Evolutionary conservation across 2,113 vertebrate species (phyloP).

Genomic region (Pelusios castaneus): DNA sequence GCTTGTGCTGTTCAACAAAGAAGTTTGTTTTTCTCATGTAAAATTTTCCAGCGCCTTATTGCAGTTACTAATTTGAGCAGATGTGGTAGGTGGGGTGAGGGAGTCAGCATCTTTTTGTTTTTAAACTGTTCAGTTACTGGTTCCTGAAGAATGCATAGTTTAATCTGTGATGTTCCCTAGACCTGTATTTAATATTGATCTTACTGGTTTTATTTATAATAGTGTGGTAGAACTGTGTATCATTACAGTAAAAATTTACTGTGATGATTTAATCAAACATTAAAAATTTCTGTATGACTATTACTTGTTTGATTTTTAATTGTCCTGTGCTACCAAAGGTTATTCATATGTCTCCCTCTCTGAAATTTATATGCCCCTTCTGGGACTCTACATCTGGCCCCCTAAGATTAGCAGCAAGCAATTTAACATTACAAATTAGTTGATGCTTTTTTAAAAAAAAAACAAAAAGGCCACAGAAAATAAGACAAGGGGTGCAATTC

Average conservation of each 20-base stretch:
- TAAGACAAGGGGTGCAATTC: background rate
- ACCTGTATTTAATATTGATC: slow-evolving; percentile 87
- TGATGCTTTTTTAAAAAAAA: too few relatives aligned
- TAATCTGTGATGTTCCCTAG: slow-evolving; percentile 88
- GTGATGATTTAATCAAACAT: slow-evolving; percentile 90
- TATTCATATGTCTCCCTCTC: background rate
- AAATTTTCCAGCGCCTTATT: slow-evolving; percentile 72
- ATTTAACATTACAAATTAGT: too few relatives aligned
- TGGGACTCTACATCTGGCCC: background rate
- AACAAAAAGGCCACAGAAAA: background rate
- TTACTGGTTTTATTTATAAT: slow-evolving; percentile 92
- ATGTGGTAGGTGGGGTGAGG: slow-evolving; percentile 46
- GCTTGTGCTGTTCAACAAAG: slow-evolving; percentile 62
- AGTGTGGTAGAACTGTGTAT: slow-evolving; percentile 89
- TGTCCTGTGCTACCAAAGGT: background rate
- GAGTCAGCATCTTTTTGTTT: slow-evolving; percentile 66
- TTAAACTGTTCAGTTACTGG: slow-evolving; percentile 74
- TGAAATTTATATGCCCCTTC: background rate
- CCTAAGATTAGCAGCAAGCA: background rate
- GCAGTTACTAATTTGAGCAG: slow-evolving; percentile 50
- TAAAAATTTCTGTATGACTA: slow-evolving; percentile 80
- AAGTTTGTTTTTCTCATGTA: slow-evolving; percentile 21
- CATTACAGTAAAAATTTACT: slow-evolving; percentile 88
- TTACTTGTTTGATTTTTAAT: slow-evolving; percentile 66
- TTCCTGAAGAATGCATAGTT: slow-evolving; percentile 83